Evolutionary conservation across 2,113 vertebrate genomes (phyloP), one percentile per base, ranked within the genome.

Genomic region (Corapipo altera): DNA sequence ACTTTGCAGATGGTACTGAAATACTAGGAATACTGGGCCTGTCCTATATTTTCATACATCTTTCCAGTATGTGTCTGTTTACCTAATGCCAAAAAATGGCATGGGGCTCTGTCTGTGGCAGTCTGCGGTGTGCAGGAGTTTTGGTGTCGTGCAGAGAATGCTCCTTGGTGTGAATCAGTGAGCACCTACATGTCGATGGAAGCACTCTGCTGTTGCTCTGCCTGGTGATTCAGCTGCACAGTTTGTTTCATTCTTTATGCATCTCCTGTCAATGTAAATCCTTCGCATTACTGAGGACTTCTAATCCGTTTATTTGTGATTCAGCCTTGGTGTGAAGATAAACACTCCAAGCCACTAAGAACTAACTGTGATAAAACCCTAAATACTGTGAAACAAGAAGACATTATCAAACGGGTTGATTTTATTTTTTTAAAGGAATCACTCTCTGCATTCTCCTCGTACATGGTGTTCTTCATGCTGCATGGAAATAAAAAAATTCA

Each of bases 281-380:
- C 30, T 84, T 78, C 0, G 0, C 61, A 41, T 28, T 82, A 24
- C 18, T 26, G 37, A 79, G n/a, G 81, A 52, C 17, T 89, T 70
- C 81, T 96, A 93, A 96, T 86, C 74, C 66, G 71, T 73, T 71
- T 78, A 78, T 67, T 82, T 91, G 35, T 86, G 64, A 80, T 80
- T 81, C 78, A 64, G 75, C 16, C 43, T 74, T 78, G 39, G 48
- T 71, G 41, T 0, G 5, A 93, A 84, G 73, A 74, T 30, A 88
- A 94, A 80, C 48, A 55, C 44, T 74, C 35, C 52, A 80, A 77
- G 44, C 46, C 71, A 37, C 51, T 37, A 57, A 65, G 65, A 88
- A 48, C 28, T 52, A 66, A 75, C 37, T 62, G 64, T 83, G 67
- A 77, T 80, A 83, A 83, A 92, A 89, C 43, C 2, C 43, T 89